phyloP scores from a whole-genome alignment of 2,888 invertebrate genomes.

The Plebejus argus region DNA sequence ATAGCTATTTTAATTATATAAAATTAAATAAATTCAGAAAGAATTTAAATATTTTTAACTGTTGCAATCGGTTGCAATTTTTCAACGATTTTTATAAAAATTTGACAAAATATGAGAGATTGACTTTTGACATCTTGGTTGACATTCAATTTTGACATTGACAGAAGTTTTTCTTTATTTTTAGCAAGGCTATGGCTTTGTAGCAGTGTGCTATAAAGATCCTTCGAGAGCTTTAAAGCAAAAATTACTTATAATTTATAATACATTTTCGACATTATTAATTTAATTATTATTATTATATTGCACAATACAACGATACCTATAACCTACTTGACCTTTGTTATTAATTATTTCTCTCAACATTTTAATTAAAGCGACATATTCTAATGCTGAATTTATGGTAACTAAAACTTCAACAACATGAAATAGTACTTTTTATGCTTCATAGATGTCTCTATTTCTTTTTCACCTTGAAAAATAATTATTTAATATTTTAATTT shows the following conservation, averaged over 20 bases:
- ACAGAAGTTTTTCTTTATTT: neutral
- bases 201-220: too few species aligned
- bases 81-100: neutral
- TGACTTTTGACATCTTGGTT: too few species aligned
- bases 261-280: too few species aligned
- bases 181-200: neutral
- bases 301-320: too few species aligned
- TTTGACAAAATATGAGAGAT: too few species aligned
- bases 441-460: neutral
- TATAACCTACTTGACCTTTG: too few species aligned
- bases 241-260: too few species aligned
- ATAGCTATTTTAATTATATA: neutral
- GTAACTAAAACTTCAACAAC: too few species aligned
- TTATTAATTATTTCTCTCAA: neutral
- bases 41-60: neutral
- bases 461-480: too few species aligned
- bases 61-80: neutral
- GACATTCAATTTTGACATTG: neutral
- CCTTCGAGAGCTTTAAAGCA: too few species aligned
- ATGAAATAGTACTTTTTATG: neutral
- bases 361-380: neutral
- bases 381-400: neutral
- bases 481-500: too few species aligned
- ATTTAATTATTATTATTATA: too few species aligned
- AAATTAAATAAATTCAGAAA: neutral